A percentile compares a stretch with the other conserved stretches of the same genome.
Conservation (phyloP, 1,140 invertebrate species). For the Zaprionus kolodkinae region DNA sequence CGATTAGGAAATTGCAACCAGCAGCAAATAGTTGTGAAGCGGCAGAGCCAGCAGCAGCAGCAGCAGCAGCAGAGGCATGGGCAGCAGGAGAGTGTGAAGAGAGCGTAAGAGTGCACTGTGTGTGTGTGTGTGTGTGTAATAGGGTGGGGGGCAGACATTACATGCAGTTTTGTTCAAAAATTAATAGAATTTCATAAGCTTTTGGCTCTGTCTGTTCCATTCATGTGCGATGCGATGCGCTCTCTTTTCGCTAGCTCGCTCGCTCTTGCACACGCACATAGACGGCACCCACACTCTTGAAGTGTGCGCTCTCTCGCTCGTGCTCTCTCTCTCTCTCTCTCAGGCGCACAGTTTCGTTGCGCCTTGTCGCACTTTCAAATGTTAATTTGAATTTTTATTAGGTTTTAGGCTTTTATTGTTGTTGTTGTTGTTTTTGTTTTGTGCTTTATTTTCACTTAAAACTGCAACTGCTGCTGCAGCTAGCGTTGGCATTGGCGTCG, state of each 20-base stretch:
- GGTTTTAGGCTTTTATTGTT: slow-evolving; percentile 82
- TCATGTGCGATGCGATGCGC: slow-evolving; percentile 27
- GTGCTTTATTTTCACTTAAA: slow-evolving; percentile 82
- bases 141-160: slow-evolving; percentile 49
- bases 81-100: neutral
- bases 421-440: slow-evolving; percentile 54
- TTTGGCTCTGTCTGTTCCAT: slow-evolving; percentile 56
- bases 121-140: neutral
- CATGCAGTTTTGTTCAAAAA: slow-evolving; percentile 82
- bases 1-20: slow-evolving; percentile 47
- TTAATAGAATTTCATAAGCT: slow-evolving; percentile 83
- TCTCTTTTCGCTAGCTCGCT: slow-evolving; percentile 19
- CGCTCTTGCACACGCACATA: slow-evolving; percentile 23
- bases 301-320: slow-evolving; percentile 20
- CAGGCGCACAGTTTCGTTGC: slow-evolving; percentile 21
- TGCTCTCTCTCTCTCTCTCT: slow-evolving; percentile 26
- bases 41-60: neutral
- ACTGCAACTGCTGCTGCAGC: slow-evolving; percentile 72
- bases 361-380: slow-evolving; percentile 72
- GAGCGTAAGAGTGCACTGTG: neutral
- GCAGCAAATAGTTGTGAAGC: slow-evolving; percentile 29
- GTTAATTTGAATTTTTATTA: slow-evolving; percentile 84
- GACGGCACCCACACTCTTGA: slow-evolving; percentile 2
- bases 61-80: neutral
- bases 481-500: slow-evolving; percentile 26